Percentiles rank a stretch among this genome's conserved stretches.
phyloP scores from a whole-genome alignment of 1,140 invertebrate species.

The Octopus sinensis region DNA sequence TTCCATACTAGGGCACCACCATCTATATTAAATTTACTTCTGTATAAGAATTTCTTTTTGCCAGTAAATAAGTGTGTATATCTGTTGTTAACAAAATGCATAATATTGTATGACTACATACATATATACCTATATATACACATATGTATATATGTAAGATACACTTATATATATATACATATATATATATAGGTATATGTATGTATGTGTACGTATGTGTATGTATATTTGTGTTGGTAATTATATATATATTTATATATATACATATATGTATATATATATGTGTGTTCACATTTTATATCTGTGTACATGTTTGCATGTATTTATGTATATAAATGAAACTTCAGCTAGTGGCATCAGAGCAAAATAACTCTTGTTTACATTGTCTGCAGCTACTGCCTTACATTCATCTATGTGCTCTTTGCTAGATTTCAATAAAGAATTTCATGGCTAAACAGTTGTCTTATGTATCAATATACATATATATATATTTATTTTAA shows the following conservation, averaged over 20 bases:
- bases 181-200: not conserved
- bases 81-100: not conserved
- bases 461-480: no score
- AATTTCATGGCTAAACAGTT: not conserved
- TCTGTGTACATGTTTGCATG: not conserved
- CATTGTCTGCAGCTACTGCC: not conserved
- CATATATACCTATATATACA: not conserved
- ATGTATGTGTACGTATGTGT: slow-evolving; percentile 10
- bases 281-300: not conserved
- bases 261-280: not conserved
- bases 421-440: slow-evolving; percentile 3
- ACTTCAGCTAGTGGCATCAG: not conserved
- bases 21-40: no score
- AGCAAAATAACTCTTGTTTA: not conserved
- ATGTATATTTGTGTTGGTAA: slow-evolving; percentile 1
- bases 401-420: not conserved
- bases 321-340: not conserved
- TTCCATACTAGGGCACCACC: no score
- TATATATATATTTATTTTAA: no score
- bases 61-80: no score
- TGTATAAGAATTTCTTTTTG: no score
- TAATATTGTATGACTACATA: not conserved
- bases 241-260: not conserved
- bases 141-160: not conserved
- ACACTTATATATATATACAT: not conserved